Evolutionary conservation across 1,140 invertebrate species (phyloP), one percentile per base, ranked within the genome.

Genomic region (Protaetia brevitarsis): DNA sequence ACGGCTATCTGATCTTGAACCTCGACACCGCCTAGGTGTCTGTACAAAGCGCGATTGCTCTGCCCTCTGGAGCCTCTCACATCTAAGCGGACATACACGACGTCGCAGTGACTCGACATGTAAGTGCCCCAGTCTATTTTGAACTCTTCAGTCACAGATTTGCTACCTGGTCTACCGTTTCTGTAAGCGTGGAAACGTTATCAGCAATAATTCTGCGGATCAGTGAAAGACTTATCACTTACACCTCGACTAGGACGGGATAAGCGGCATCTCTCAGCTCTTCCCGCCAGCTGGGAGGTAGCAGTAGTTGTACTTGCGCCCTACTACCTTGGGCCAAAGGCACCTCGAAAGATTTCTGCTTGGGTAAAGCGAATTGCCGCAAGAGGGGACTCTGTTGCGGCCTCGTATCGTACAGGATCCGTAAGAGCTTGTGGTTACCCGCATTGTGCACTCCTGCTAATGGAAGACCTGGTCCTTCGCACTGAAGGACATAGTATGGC

Each of bases 91-190:
- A 94, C 87, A 79, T 94, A 93, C 23, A 98, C 92, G 62, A 95
- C 89, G 79, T 95, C 93, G 73, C 93, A 92, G 65, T 91, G 87
- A 66, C 92, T 95, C 37, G 93, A 92, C 87, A 97, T 90, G 78
- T 96, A 97, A 1, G 92, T 94, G 10, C 91, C 91, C 93, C 94
- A 97, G 75, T 94, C 90, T 66, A 97, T 85, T 31, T 83, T 77
- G 80, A 94, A 96, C 76, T 90, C 86, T 66, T 95, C 91, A 0
- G 90, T 92, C 28, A 96, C 93, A 29, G 89, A 86, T 74, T 94
- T 92, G 66, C 89, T 91, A 11, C 93, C 94, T 8, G 95, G 95
- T 26, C 92, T 87, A 30, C 92, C 95, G 79, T 97, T 95, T 36
- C 93, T 94, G 79, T 59, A 16, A 11, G 0, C n/a, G n/a, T n/a